Evolutionary conservation across 92 coral and sea anemone species (phyloP), one percentile per base, ranked within the genome.

Genomic region (Epizoanthus illoricatus): DNA sequence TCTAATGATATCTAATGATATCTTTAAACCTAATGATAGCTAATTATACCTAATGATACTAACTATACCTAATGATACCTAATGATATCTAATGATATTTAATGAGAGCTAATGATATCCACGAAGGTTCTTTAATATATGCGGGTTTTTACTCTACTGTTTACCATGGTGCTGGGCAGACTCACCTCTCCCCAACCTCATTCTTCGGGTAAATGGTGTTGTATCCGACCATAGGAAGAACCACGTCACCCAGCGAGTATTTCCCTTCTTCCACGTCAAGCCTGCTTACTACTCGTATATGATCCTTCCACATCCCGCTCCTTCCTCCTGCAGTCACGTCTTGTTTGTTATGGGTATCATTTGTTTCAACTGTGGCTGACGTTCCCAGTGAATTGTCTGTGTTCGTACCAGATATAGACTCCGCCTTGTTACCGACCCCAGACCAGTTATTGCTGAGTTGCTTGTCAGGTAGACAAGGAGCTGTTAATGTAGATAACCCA

Each of bases 141-240:
- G 56, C 56, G 2, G 56, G 56, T 11, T 52, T 28, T 28, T 28
- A 28, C 36, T 28, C 36, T 28, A 28, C 56, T 11, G 56, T 9
- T 52, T 9, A 9, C 56, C 12, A 13, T 52, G 15, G 56, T 52
- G 12, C 12, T 2, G 16, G 12, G 20, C 40, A 5, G 21, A 68
- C 75, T 47, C 52, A 90, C 94, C 80, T 86, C 47, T 86, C 69
- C 19, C 90, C 92, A 39, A 86, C 84, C 16, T 85, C 84, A 81
- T 93, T 90, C 6, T 85, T 84, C 3, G 97, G 97, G 21, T 88
- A 91, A 23, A 83, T 56, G 23, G 88, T 87, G 69, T 71, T 90
- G 79, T 93, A 89, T 0, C 94, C 97, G 3, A 94, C 90, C 57
- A 93, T 82, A 23, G 97, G 92, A n/a, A 93, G 86, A 33, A 93